Conservation (phyloP, 1,140 invertebrate genomes). For the Drosophila gunungcola region DNA sequence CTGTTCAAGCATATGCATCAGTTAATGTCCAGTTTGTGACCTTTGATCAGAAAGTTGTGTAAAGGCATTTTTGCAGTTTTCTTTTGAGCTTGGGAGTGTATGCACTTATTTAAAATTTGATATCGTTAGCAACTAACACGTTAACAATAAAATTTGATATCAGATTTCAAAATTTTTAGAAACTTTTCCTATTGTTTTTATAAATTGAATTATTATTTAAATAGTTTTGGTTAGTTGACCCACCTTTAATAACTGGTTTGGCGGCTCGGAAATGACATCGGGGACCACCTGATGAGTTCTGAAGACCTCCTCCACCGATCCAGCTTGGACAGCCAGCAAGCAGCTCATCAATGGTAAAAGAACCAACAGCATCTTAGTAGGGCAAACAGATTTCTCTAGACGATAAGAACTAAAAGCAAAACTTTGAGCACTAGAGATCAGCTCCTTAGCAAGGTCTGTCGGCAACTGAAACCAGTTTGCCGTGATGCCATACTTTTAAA, state of each 20-base stretch:
- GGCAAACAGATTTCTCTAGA: not conserved
- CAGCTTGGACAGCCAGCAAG: slow-evolving; percentile 30
- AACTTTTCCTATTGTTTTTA: not conserved
- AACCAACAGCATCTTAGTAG: slow-evolving; percentile 41
- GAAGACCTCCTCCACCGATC: slow-evolving; percentile 47
- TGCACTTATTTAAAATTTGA: not conserved
- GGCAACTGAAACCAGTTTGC: slow-evolving; percentile 66
- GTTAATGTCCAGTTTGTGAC: not conserved
- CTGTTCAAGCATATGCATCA: not conserved
- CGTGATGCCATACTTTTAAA: slow-evolving; percentile 42
- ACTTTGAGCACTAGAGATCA: not conserved
- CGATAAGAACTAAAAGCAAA: not conserved
- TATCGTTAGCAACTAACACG: not conserved
- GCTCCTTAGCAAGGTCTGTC: slow-evolving; percentile 24
- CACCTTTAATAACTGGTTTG: slow-evolving; percentile 66
- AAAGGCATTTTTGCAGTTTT: not conserved
- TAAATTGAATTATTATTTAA: not conserved
- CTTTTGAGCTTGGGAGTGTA: not conserved
- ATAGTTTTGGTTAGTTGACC: slow-evolving; percentile 3
- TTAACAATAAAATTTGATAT: not conserved
- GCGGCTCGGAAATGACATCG: slow-evolving; percentile 64
- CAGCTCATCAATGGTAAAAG: slow-evolving; percentile 18
- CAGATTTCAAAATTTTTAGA: too few species aligned
- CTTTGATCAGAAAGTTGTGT: slow-evolving; percentile 3
- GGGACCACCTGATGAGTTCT: slow-evolving; percentile 55